Evolutionary conservation across 2,888 invertebrate species (phyloP).

Genomic region (Pollenia labialis): DNA sequence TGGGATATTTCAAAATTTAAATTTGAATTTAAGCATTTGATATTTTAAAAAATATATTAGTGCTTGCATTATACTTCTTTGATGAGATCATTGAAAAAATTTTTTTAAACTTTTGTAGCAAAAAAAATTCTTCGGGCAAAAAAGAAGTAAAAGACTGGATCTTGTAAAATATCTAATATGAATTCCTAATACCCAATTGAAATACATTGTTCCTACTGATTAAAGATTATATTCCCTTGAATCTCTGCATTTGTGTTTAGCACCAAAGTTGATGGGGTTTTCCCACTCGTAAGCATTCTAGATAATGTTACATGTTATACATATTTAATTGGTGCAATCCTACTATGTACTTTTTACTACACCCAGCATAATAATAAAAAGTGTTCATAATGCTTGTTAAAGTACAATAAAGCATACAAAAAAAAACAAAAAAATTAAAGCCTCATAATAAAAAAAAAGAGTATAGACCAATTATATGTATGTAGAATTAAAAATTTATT

Average conservation of each 20-base stretch:
- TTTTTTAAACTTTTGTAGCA: too few relatives aligned
- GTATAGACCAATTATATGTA: slow-evolving; percentile 58
- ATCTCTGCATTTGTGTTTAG: slow-evolving; percentile 8
- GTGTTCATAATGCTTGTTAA: slow-evolving; percentile 36
- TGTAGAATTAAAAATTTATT: slow-evolving; percentile 33
- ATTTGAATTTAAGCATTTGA: too few relatives aligned
- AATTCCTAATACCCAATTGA: too few relatives aligned
- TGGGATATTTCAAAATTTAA: too few relatives aligned
- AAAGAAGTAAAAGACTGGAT: too few relatives aligned
- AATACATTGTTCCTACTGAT: too few relatives aligned
- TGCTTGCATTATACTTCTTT: too few relatives aligned
- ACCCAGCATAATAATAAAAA: slow-evolving; percentile 29
- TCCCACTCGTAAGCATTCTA: slow-evolving; percentile 5
- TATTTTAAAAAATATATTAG: too few relatives aligned
- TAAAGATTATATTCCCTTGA: slow-evolving; percentile 12
- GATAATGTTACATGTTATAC: slow-evolving; percentile 26
- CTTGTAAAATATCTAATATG: too few relatives aligned
- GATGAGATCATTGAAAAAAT: too few relatives aligned
- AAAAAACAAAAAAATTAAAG: slow-evolving; percentile 10
- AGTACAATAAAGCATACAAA: not conserved
- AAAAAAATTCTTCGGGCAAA: too few relatives aligned
- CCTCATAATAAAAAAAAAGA: not conserved
- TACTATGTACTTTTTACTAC: slow-evolving; percentile 7
- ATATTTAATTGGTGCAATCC: slow-evolving; percentile 19
- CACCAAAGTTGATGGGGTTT: not conserved